A percentile compares a stretch with the other conserved stretches of the same genome.
phyloP scores from a whole-genome alignment of 2,797 vertebrate genomes.

The Neoniphon sammara region DNA sequence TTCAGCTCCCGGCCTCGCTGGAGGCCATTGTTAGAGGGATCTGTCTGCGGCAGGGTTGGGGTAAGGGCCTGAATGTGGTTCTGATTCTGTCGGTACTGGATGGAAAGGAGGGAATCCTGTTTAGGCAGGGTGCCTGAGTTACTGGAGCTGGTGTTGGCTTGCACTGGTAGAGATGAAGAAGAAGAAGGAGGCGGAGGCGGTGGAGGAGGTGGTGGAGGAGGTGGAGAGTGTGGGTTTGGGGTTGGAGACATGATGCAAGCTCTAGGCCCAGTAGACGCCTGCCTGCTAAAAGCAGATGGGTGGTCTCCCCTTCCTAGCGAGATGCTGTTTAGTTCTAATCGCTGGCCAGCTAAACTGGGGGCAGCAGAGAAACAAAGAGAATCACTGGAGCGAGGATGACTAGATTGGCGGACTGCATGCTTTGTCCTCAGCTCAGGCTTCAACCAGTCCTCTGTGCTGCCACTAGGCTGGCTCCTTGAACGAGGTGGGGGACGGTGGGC shows the following conservation, averaged over 20 bases:
- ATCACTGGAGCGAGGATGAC: constrained; percentile 81
- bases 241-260: constrained; percentile 87
- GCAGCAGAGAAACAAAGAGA: constrained; percentile 92
- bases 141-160: constrained; percentile 79
- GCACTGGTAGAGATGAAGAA: constrained; percentile 56
- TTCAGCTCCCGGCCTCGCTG: constrained; percentile 87
- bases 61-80: constrained; percentile 84
- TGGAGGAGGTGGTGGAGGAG: constrained; percentile 84
- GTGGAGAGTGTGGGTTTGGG: constrained; percentile 79
- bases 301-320: constrained; percentile 89
- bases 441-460: constrained; percentile 77
- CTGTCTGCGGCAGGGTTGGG: constrained; percentile 79
- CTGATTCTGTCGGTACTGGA: constrained; percentile 84
- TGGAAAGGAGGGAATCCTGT: constrained; percentile 81
- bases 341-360: constrained; percentile 88
- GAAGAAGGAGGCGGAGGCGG: constrained; percentile 84
- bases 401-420: constrained; percentile 80
- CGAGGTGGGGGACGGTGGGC: constrained; percentile 62
- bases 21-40: constrained; percentile 83
- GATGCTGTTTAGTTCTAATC: constrained; percentile 89
- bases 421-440: constrained; percentile 74
- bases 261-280: constrained; percentile 78
- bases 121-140: constrained; percentile 87
- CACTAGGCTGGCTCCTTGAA: constrained; percentile 75
- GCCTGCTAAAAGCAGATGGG: constrained; percentile 90